These are phyloP conservation scores for Marcusenius ussheri DNA, from an alignment of 2,113 vertebrate genomes.

Conservation along the genomic window DNA sequence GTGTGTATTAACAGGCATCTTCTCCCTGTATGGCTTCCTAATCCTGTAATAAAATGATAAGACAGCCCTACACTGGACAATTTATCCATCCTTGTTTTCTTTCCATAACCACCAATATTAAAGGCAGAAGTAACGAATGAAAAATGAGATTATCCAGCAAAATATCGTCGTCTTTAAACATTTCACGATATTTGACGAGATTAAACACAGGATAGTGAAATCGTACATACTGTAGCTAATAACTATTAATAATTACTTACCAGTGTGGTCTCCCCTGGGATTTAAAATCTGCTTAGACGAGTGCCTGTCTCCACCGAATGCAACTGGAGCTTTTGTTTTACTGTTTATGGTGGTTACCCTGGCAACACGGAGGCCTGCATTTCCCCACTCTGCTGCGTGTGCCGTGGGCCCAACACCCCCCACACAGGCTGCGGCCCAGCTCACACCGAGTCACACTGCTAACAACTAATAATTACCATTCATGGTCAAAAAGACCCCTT, in stretches of 20 bases:
- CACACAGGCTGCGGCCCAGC: neutral
- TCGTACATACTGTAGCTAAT: neutral
- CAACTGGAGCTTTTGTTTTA: conserved; percentile 20
- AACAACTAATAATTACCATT: neutral
- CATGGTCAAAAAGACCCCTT: neutral
- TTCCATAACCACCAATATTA: neutral
- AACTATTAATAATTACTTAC: neutral
- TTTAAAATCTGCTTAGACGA: neutral
- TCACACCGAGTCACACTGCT: neutral
- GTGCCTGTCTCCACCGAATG: conserved; percentile 6
- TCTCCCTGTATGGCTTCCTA: neutral
- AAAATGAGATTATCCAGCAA: neutral
- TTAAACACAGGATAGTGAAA: neutral
- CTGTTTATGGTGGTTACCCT: conserved; percentile 45
- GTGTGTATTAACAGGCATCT: conserved; percentile 22
- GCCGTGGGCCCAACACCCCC: neutral
- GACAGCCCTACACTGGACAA: neutral
- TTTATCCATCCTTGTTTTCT: neutral
- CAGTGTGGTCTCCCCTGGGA: neutral
- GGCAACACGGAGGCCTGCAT: conserved; percentile 12
- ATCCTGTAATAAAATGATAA: neutral
- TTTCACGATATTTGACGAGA: neutral
- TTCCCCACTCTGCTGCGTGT: neutral
- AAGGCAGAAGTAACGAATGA: neutral
- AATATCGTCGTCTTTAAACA: neutral